A percentile compares a stretch with the other conserved stretches of the same genome.
These are phyloP conservation scores for Podargus strigoides DNA, from an alignment of 2,797 vertebrate species.

Conservation along the genomic window DNA sequence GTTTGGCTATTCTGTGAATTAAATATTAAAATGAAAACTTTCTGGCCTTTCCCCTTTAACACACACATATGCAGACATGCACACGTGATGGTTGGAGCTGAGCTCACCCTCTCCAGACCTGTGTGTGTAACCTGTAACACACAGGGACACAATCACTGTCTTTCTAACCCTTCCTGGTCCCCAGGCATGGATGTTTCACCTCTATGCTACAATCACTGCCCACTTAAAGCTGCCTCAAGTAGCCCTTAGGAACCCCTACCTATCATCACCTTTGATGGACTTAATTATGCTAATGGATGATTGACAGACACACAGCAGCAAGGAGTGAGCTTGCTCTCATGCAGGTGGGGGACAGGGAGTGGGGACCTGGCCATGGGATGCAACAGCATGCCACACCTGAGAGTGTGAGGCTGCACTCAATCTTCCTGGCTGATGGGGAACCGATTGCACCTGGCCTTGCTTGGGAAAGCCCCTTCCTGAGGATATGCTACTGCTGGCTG, in stretches of 20 bases:
- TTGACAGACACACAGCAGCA: background rate
- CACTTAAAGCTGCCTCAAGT: background rate
- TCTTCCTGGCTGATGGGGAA: background rate
- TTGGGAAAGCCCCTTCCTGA: background rate
- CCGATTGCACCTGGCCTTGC: fast-evolving
- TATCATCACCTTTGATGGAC: background rate
- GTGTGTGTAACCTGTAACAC: background rate
- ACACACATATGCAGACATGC: fast-evolving
- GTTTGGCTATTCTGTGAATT: background rate
- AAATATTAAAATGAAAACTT: background rate
- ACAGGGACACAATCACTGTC: background rate
- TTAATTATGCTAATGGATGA: fast-evolving
- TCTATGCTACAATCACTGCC: background rate
- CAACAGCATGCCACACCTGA: background rate
- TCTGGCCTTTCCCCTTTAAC: background rate
- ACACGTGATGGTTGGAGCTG: background rate
- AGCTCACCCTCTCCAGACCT: background rate
- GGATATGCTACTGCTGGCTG: background rate
- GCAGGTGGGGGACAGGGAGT: background rate
- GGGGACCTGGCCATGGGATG: background rate
- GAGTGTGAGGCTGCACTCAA: background rate
- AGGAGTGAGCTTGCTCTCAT: background rate
- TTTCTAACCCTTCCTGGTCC: background rate
- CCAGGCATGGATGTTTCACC: background rate
- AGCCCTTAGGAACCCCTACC: background rate